phyloP scores from a whole-genome alignment of 2,113 vertebrate genomes.

The Tragulus kanchil region DNA sequence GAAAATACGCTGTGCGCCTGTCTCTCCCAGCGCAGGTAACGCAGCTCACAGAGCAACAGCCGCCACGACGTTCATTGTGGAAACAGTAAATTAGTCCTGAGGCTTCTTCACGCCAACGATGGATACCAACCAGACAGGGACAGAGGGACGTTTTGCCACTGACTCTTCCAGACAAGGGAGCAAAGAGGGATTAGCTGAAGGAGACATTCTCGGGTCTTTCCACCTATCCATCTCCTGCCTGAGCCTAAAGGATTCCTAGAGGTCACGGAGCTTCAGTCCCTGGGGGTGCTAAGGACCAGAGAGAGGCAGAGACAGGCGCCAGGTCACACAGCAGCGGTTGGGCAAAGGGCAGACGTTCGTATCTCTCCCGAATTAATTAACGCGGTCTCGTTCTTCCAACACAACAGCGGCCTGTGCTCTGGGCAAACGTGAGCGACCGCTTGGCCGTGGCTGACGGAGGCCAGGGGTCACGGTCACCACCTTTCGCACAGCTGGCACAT shows the following conservation, averaged over 20 bases:
- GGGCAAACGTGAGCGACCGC: not conserved
- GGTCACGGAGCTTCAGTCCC: not conserved
- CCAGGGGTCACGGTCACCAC: no score
- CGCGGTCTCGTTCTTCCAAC: not conserved
- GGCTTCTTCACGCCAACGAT: not conserved
- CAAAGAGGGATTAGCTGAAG: not conserved
- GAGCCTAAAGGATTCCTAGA: not conserved
- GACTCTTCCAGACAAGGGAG: not conserved
- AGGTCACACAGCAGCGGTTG: not conserved
- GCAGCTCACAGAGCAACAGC: not conserved
- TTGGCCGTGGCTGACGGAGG: not conserved
- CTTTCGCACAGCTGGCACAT: fast-evolving
- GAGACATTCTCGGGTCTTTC: not conserved
- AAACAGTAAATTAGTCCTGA: not conserved
- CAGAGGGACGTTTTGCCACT: not conserved
- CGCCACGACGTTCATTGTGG: not conserved
- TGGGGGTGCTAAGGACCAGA: not conserved
- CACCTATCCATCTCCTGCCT: not conserved
- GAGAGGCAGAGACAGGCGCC: not conserved
- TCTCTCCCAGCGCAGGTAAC: not conserved
- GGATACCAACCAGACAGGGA: not conserved
- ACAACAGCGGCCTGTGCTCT: not conserved
- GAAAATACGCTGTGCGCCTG: fast-evolving
- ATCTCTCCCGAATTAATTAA: no score
- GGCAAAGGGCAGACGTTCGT: not conserved